Evolutionary conservation across 2,797 vertebrate genomes (phyloP).

Genomic region (Brachyalestes nurse): DNA sequence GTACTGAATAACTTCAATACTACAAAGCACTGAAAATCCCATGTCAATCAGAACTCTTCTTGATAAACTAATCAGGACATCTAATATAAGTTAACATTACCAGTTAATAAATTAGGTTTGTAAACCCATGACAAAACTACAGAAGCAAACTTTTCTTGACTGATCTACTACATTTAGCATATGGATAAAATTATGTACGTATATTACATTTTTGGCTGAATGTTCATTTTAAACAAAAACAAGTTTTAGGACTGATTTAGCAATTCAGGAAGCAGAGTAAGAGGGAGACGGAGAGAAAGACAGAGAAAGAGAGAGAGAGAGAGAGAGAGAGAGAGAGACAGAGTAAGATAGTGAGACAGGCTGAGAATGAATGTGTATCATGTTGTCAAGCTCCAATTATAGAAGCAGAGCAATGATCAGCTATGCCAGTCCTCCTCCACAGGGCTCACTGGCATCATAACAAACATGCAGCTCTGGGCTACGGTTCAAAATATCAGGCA

Average conservation of each 20-base stretch:
- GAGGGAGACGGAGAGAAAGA: background rate
- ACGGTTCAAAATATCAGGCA: constrained; percentile 41
- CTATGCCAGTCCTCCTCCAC: constrained; percentile 18
- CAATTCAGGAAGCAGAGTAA: too few relatives aligned
- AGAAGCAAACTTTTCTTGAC: background rate
- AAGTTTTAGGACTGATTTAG: background rate
- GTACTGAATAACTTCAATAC: too few relatives aligned
- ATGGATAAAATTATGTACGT: background rate
- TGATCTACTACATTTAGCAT: background rate
- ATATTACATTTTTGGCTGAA: background rate
- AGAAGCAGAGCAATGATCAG: constrained; percentile 13
- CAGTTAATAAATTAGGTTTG: background rate
- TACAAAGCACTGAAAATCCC: too few relatives aligned
- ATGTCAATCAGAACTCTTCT: too few relatives aligned
- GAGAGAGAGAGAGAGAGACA: background rate
- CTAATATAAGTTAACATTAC: too few relatives aligned
- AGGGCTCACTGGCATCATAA: constrained; percentile 2
- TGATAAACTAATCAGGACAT: too few relatives aligned
- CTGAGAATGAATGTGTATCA: constrained; percentile 4
- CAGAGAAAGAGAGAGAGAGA: background rate
- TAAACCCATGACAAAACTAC: background rate
- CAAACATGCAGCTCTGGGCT: constrained; percentile 19
- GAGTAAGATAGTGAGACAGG: constrained; percentile 9
- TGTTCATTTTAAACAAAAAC: background rate
- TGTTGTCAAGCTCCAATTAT: constrained; percentile 25